A percentile compares a stretch with the other conserved stretches of the same genome.
These are phyloP conservation scores for Ammospiza maritima DNA, from an alignment of 2,797 vertebrate genomes.

Conservation along the genomic window DNA sequence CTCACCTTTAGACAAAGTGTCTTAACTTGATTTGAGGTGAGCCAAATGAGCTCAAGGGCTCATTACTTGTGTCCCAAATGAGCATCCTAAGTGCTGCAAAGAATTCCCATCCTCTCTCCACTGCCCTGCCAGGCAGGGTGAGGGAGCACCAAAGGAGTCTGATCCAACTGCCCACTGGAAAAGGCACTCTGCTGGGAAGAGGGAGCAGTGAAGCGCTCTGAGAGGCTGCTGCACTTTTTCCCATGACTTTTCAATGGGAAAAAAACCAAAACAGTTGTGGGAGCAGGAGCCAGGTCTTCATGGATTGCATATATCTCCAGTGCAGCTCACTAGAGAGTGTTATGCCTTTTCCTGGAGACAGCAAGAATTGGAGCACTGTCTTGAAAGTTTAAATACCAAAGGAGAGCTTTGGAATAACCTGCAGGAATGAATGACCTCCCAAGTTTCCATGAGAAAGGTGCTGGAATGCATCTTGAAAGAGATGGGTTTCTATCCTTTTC, in stretches of 20 bases:
- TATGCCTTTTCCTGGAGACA: background rate
- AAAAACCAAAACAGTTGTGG: background rate
- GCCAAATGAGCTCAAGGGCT: background rate
- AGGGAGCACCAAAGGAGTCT: background rate
- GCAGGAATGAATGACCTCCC: background rate
- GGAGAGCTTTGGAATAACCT: background rate
- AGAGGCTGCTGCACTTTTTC: background rate
- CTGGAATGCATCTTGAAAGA: conserved; percentile 2
- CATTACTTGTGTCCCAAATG: background rate
- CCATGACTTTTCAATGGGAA: background rate
- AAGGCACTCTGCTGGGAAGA: background rate
- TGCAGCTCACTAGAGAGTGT: background rate
- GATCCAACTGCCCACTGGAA: background rate
- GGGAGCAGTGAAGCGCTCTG: background rate
- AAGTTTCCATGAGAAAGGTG: background rate
- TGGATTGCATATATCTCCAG: background rate
- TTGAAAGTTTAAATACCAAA: background rate
- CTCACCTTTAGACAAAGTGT: background rate
- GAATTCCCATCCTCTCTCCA: background rate
- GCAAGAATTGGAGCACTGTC: background rate
- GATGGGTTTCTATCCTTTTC: background rate
- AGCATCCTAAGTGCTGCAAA: background rate
- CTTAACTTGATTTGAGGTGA: background rate
- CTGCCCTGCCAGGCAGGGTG: accelerated
- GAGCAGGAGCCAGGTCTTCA: background rate